Conservation (phyloP, 37 sponge, comb jelly and placozoan species). For the Ephydatia muelleri region DNA sequence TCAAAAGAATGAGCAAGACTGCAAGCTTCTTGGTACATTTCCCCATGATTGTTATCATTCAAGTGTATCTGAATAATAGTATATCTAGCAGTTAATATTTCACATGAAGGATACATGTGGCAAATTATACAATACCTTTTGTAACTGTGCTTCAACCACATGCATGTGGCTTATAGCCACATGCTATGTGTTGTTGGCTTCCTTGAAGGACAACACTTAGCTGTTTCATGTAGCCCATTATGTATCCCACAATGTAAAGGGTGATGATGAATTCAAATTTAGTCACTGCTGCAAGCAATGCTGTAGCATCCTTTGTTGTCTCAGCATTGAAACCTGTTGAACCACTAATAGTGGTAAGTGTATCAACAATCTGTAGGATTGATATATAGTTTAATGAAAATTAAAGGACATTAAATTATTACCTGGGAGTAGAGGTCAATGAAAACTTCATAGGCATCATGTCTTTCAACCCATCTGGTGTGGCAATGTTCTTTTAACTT, state of each 20-base stretch:
- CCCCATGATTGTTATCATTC: too few relatives aligned
- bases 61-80: too few relatives aligned
- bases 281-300: neutral
- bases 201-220: neutral
- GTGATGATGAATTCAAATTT: neutral
- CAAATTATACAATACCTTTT: too few relatives aligned
- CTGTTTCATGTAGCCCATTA: conserved; percentile 1
- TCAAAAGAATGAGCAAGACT: too few relatives aligned
- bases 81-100: too few relatives aligned
- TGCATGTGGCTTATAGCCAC: neutral
- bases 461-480: neutral
- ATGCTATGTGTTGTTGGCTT: neutral
- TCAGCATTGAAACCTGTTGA: neutral
- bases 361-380: neutral
- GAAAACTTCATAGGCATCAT: neutral
- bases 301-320: neutral
- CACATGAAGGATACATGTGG: too few relatives aligned
- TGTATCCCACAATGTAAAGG: neutral
- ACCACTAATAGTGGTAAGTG: neutral
- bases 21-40: too few relatives aligned
- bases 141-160: too few relatives aligned
- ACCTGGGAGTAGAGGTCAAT: conserved; percentile 1
- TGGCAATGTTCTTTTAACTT: neutral
- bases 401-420: neutral
- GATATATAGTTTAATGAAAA: neutral